Percentiles rank a stretch among this genome's conserved stretches.
These are phyloP conservation scores for Brachionus koreanus DNA, from an alignment of 1,140 invertebrate species.

Conservation along the genomic window DNA sequence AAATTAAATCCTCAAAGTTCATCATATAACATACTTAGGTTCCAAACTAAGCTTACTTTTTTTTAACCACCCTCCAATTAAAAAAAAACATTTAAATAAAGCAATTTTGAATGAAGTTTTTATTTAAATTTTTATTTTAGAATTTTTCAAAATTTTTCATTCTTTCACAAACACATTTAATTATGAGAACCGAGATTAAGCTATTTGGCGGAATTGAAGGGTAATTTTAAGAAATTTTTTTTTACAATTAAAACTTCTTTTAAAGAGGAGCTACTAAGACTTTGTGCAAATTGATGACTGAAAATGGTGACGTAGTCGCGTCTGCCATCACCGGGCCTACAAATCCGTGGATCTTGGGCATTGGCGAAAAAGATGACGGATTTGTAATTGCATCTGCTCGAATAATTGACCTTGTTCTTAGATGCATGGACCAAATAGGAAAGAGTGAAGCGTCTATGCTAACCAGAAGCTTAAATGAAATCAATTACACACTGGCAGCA, in stretches of 20 bases:
- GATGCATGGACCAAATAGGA: neutral
- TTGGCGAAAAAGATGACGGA: conserved; percentile 7
- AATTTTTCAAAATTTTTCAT: neutral
- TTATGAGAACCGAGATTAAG: neutral
- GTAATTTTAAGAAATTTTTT: no score
- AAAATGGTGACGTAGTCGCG: neutral
- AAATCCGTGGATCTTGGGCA: conserved; percentile 27
- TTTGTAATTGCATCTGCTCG: neutral
- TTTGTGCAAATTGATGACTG: neutral
- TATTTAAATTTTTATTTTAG: neutral
- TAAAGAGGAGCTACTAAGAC: conserved; percentile 35
- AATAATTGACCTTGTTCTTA: neutral
- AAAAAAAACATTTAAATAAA: neutral
- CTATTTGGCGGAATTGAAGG: conserved; percentile 29
- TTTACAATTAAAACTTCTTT: no score
- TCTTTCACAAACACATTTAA: neutral
- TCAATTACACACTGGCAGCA: neutral
- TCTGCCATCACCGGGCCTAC: neutral
- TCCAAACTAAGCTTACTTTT: neutral
- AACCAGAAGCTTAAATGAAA: neutral
- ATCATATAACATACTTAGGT: neutral
- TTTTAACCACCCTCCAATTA: neutral
- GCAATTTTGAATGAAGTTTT: neutral
- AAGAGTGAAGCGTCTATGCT: neutral
- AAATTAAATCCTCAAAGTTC: neutral